These are phyloP conservation scores for Sarcophaga peregrina DNA, from an alignment of 1,140 invertebrate genomes.

Conservation along the genomic window DNA sequence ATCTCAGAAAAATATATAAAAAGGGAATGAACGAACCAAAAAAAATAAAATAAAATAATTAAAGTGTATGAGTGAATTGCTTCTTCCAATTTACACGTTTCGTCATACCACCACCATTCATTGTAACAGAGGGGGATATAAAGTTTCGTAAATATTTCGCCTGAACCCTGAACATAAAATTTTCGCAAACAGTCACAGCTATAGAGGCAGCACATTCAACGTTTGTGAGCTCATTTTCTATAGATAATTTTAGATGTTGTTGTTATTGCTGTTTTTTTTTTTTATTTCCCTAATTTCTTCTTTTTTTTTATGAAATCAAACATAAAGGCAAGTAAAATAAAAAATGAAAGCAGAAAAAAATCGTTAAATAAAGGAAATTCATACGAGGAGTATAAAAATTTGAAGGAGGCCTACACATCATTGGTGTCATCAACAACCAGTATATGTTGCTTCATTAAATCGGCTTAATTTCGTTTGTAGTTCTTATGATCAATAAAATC, in stretches of 20 bases:
- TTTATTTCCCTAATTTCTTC: constrained; percentile 37
- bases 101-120: background rate
- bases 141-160: too few species aligned
- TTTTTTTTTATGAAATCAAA: constrained; percentile 31
- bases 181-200: constrained; percentile 21
- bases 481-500: constrained; percentile 15
- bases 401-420: background rate
- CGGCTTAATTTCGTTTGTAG: constrained; percentile 16
- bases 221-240: constrained; percentile 29
- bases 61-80: constrained; percentile 28
- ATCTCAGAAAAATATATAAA: constrained; percentile 3
- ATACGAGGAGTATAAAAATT: background rate
- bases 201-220: background rate
- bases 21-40: too few species aligned
- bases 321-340: background rate
- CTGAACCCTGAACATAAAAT: background rate
- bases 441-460: constrained; percentile 12
- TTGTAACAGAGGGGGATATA: too few species aligned
- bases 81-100: constrained; percentile 35
- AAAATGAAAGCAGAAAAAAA: background rate
- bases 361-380: background rate
- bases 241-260: background rate
- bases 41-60: background rate
- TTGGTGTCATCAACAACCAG: constrained; percentile 1
- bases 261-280: background rate